phyloP scores from a whole-genome alignment of 1,140 invertebrate species.

The Rhynchophorus ferrugineus region DNA sequence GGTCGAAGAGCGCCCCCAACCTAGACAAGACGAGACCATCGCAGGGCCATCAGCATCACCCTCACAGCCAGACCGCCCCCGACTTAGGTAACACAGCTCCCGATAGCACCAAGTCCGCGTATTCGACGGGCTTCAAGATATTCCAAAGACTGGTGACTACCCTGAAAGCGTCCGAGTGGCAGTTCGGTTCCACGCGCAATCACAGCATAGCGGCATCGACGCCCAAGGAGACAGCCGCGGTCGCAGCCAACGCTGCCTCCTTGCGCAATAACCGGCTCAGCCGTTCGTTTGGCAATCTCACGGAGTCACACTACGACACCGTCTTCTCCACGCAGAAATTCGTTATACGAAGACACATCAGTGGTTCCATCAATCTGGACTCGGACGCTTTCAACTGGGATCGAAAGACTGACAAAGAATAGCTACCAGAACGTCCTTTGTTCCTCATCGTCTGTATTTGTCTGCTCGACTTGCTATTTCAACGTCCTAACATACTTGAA shows the following conservation, averaged over 20 bases:
- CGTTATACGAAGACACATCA: conserved; percentile 36
- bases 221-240: conserved; percentile 13
- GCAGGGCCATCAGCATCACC: conserved; percentile 37
- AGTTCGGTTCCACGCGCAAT: conserved; percentile 31
- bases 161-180: conserved; percentile 30
- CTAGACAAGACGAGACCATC: conserved; percentile 63
- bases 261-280: conserved; percentile 34
- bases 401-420: neutral
- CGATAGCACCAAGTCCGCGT: conserved; percentile 28
- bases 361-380: conserved; percentile 26
- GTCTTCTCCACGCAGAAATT: conserved; percentile 40
- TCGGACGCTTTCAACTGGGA: conserved; percentile 11
- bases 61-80: conserved; percentile 39
- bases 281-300: conserved; percentile 38
- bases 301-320: conserved; percentile 41
- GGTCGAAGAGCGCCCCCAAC: conserved; percentile 65
- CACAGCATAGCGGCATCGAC: conserved; percentile 36
- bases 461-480: too few relatives aligned
- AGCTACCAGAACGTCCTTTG: too few relatives aligned
- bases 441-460: too few relatives aligned
- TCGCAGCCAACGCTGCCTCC: neutral
- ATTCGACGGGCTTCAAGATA: conserved; percentile 28
- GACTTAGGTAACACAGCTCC: conserved; percentile 50
- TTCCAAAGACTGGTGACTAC: conserved; percentile 34
- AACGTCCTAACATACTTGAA: too few relatives aligned